These are phyloP conservation scores for Diorhabda carinulata DNA, from an alignment of 1,140 invertebrate genomes.

Conservation along the genomic window DNA sequence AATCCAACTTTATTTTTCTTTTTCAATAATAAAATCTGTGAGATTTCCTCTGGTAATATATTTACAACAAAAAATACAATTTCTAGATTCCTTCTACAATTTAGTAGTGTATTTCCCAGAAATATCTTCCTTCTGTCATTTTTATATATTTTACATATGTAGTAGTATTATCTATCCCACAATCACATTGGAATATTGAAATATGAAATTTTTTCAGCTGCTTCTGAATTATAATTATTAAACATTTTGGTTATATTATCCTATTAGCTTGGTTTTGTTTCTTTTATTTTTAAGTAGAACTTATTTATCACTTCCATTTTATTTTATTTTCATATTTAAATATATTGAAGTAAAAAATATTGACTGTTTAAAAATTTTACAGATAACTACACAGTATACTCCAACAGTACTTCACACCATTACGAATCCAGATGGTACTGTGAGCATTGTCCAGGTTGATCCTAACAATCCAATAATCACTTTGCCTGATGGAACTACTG, in stretches of 20 bases:
- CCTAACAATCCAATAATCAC: slow-evolving; percentile 92
- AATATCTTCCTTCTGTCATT: too few relatives aligned
- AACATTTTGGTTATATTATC: slow-evolving; percentile 20
- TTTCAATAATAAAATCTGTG: too few relatives aligned
- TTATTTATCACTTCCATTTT: slow-evolving; percentile 10
- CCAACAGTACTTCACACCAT: slow-evolving; percentile 93
- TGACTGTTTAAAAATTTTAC: slow-evolving; percentile 20
- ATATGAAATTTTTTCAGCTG: neutral
- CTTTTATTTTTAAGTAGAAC: slow-evolving; percentile 23
- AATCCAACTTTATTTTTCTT: too few relatives aligned
- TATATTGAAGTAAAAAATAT: neutral
- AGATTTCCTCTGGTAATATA: too few relatives aligned
- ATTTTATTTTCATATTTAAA: slow-evolving; percentile 4
- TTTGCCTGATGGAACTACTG: slow-evolving; percentile 91
- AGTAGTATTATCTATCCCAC: neutral
- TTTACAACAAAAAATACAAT: too few relatives aligned
- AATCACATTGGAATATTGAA: too few relatives aligned
- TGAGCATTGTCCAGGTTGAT: slow-evolving; percentile 95
- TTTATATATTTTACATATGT: too few relatives aligned
- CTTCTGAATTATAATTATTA: slow-evolving; percentile 5
- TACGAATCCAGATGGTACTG: slow-evolving; percentile 93
- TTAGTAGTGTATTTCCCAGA: too few relatives aligned
- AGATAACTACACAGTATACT: slow-evolving; percentile 72
- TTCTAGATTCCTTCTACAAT: too few relatives aligned
- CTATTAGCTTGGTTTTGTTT: slow-evolving; percentile 44